phyloP scores from a whole-genome alignment of 64 coral and sea anemone genomes.

The Pachyseris speciosa region DNA sequence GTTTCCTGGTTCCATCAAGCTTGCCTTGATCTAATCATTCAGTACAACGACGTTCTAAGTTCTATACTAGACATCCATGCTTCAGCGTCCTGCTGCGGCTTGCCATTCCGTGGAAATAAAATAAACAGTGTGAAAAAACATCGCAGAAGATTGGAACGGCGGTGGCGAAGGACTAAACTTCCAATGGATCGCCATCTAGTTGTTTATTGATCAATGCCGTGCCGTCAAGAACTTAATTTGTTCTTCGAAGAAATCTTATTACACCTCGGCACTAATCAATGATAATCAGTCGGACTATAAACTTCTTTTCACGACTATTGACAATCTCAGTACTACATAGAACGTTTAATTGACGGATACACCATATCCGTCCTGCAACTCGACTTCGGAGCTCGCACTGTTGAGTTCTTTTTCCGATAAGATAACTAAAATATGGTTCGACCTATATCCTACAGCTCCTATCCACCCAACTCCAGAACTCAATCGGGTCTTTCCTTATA shows the following conservation, averaged over 20 bases:
- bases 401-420: neutral
- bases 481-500: neutral
- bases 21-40: too few species aligned
- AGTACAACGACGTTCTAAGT: too few species aligned
- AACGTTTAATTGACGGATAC: neutral
- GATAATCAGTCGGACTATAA: neutral
- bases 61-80: too few species aligned
- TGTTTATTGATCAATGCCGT: slow-evolving; percentile 10
- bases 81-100: too few species aligned
- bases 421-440: slow-evolving; percentile 5
- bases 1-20: too few species aligned
- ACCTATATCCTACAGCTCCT: neutral
- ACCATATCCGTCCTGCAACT: neutral
- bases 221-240: slow-evolving; percentile 1
- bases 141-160: too few species aligned
- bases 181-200: neutral
- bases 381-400: neutral
- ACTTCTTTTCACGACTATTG: neutral
- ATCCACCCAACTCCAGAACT: neutral
- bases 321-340: neutral
- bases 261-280: neutral
- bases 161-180: too few species aligned
- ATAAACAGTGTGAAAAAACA: too few species aligned
- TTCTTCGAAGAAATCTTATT: slow-evolving; percentile 1
- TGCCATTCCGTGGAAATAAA: too few species aligned